A percentile compares a stretch with the other conserved stretches of the same genome.
phyloP scores from a whole-genome alignment of 2,113 vertebrate genomes.

The Nothoprocta perdicaria region DNA sequence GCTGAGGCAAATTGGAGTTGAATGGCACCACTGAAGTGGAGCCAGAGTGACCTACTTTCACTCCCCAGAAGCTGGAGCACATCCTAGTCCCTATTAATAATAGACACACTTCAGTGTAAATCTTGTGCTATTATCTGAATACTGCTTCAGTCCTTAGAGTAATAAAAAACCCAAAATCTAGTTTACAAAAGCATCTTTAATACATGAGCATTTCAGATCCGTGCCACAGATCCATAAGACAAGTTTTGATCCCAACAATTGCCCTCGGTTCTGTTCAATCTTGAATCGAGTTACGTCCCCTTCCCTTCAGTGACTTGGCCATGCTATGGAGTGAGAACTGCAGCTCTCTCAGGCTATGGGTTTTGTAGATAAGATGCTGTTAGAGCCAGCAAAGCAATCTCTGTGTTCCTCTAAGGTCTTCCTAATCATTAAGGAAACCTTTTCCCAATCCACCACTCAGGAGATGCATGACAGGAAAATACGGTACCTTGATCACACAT shows the following conservation, averaged over 20 bases:
- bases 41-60: slow-evolving; percentile 53
- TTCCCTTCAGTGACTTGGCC: background rate
- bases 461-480: background rate
- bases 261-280: background rate
- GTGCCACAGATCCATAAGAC: background rate
- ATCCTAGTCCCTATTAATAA: slow-evolving; percentile 30
- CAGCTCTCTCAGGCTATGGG: background rate
- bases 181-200: slow-evolving; percentile 55
- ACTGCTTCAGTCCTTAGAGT: slow-evolving; percentile 19
- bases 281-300: background rate
- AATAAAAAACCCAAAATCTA: slow-evolving; percentile 20
- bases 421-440: background rate
- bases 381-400: background rate
- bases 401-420: background rate
- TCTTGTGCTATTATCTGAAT: slow-evolving; percentile 17
- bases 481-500: background rate
- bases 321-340: background rate
- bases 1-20: background rate
- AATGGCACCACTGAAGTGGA: background rate
- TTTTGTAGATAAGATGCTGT: background rate
- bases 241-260: background rate
- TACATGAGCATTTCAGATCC: slow-evolving; percentile 30
- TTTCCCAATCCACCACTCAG: background rate
- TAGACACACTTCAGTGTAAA: slow-evolving; percentile 26
- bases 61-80: background rate